Evolutionary conservation across 2,113 vertebrate species (phyloP).

Genomic region (Mellivora capensis): DNA sequence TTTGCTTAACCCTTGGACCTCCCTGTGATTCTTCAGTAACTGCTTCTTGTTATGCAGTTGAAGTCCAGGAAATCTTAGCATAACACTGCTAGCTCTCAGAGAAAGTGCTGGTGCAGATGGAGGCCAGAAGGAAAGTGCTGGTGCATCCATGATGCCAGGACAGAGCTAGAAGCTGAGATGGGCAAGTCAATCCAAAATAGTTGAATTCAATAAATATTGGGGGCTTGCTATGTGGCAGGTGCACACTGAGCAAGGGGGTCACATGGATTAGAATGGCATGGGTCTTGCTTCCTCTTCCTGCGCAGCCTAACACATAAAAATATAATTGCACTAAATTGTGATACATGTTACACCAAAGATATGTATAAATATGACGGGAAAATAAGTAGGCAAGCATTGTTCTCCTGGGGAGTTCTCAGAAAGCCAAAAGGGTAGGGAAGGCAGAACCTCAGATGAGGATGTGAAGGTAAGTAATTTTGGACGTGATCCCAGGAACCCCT

Average conservation of each 20-base stretch:
- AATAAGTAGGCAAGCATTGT: background rate
- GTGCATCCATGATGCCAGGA: background rate
- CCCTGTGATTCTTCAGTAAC: constrained; percentile 34
- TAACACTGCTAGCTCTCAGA: background rate
- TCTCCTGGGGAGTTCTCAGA: background rate
- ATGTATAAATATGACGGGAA: background rate
- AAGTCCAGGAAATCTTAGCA: constrained; percentile 1
- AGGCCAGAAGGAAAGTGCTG: background rate
- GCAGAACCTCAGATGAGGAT: background rate
- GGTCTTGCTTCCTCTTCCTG: background rate
- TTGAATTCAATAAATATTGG: background rate
- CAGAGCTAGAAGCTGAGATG: background rate
- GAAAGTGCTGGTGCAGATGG: background rate
- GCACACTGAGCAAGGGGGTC: background rate
- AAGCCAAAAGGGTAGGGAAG: background rate
- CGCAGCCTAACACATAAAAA: background rate
- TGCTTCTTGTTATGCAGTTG: background rate
- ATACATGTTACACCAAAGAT: background rate
- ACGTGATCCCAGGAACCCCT: background rate
- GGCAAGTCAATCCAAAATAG: background rate
- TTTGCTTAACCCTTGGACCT: constrained; percentile 38
- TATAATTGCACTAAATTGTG: background rate
- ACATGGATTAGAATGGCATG: background rate
- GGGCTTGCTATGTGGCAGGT: background rate
- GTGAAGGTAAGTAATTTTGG: background rate